These are phyloP conservation scores for Bolinopsis microptera DNA, from an alignment of 37 sponge, comb jelly and placozoan species.

Conservation along the genomic window DNA sequence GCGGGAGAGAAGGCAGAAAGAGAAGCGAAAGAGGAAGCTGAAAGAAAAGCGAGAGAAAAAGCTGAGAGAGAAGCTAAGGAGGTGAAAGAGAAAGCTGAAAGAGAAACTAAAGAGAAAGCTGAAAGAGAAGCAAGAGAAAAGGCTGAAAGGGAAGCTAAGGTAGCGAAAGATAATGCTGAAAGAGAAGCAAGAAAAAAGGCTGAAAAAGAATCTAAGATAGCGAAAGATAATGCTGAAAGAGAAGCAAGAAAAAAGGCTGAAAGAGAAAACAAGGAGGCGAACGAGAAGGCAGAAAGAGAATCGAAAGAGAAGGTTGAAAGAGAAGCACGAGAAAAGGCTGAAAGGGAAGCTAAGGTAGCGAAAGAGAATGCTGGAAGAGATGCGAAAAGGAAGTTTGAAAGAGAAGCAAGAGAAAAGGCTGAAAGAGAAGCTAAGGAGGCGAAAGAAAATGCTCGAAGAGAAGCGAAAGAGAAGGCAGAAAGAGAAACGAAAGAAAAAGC, in stretches of 20 bases:
- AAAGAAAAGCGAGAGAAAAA: constrained; percentile 1
- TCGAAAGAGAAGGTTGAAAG: background rate
- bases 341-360: background rate
- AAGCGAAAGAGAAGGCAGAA: background rate
- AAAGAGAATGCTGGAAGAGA: background rate
- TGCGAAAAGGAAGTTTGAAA: background rate
- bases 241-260: no score
- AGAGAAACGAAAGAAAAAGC: background rate
- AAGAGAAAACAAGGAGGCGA: background rate
- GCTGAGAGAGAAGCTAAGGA: constrained; percentile 18
- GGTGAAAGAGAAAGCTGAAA: no score
- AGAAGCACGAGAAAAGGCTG: background rate
- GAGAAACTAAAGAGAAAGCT: background rate
- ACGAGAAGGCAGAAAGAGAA: background rate
- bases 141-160: background rate
- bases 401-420: background rate
- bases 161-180: background rate
- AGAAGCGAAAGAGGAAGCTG: constrained; percentile 8
- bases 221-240: no score
- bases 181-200: no score
- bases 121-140: background rate
- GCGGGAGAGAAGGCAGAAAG: background rate
- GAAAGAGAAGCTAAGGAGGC: no score
- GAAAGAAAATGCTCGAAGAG: no score
- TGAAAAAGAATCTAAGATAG: no score